Percentiles rank a stretch among this genome's conserved stretches.
These are phyloP conservation scores for Cyrtonyx montezumae DNA, from an alignment of 2,113 vertebrate species.

Conservation along the genomic window DNA sequence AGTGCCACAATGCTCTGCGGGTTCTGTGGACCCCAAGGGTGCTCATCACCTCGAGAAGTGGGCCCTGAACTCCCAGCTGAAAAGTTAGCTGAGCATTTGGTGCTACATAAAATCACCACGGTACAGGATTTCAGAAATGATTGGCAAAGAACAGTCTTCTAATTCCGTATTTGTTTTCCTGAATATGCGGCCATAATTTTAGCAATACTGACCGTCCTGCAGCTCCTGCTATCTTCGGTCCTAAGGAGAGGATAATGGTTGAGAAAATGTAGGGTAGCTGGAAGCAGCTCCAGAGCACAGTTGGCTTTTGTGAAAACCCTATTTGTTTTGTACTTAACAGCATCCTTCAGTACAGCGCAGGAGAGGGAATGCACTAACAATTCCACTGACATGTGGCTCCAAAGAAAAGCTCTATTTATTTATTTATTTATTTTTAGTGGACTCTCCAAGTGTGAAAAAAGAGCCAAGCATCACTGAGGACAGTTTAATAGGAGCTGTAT, in stretches of 20 bases:
- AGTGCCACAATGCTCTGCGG: background rate
- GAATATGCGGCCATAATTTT: background rate
- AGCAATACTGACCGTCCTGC: background rate
- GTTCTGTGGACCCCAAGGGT: background rate
- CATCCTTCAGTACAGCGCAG: background rate
- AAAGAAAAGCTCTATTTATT: background rate
- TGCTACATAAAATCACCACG: background rate
- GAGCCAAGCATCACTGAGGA: background rate
- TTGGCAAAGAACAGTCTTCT: background rate
- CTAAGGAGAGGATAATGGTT: background rate
- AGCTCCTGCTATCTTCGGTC: background rate
- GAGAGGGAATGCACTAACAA: background rate
- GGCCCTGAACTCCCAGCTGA: background rate
- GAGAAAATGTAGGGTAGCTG: background rate
- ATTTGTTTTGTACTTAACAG: background rate
- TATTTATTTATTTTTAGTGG: background rate
- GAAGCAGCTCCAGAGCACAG: background rate
- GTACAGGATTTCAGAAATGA: background rate
- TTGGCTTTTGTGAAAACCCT: background rate
- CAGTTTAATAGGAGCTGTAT: background rate
- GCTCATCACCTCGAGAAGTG: conserved; percentile 21
- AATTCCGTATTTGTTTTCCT: background rate
- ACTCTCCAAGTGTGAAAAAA: background rate
- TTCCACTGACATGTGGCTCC: background rate
- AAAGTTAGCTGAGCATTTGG: background rate